These are phyloP conservation scores for Periparus ater DNA, from an alignment of 2,797 vertebrate species.

Conservation along the genomic window DNA sequence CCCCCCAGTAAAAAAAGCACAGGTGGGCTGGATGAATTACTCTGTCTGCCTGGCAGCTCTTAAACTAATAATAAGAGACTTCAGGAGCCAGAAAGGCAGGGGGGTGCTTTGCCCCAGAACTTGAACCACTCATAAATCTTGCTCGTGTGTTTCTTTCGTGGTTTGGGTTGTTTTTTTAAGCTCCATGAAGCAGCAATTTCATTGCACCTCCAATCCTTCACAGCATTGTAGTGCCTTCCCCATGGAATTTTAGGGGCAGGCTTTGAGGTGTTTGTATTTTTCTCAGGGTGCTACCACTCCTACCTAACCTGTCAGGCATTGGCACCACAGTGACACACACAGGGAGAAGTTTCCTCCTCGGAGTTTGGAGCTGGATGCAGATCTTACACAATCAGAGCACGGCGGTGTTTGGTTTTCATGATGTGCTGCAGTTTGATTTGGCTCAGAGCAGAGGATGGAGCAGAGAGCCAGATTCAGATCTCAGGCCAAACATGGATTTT, in stretches of 20 bases:
- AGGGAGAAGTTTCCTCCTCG: background rate
- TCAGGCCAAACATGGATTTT: constrained; percentile 2
- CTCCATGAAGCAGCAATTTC: background rate
- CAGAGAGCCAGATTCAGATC: constrained; percentile 21
- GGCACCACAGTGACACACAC: background rate
- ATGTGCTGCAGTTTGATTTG: constrained; percentile 9
- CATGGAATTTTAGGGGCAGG: background rate
- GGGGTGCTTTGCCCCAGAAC: background rate
- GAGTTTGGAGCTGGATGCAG: background rate
- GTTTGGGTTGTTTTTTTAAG: background rate
- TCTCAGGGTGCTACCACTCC: background rate
- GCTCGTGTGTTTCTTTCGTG: background rate
- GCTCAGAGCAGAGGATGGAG: background rate
- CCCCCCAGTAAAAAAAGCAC: background rate
- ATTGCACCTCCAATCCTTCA: background rate
- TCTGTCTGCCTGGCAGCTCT: constrained; percentile 1
- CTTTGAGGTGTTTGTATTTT: background rate
- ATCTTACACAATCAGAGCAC: background rate
- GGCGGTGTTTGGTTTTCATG: background rate
- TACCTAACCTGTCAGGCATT: background rate
- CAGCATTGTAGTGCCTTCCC: background rate
- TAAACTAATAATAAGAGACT: background rate
- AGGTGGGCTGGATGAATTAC: background rate
- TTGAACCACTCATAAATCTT: constrained; percentile 2
- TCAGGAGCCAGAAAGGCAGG: background rate